Base-by-base conservation (phyloP, 2,113 vertebrate genomes). In the Nannobrachium achirus region DNA sequence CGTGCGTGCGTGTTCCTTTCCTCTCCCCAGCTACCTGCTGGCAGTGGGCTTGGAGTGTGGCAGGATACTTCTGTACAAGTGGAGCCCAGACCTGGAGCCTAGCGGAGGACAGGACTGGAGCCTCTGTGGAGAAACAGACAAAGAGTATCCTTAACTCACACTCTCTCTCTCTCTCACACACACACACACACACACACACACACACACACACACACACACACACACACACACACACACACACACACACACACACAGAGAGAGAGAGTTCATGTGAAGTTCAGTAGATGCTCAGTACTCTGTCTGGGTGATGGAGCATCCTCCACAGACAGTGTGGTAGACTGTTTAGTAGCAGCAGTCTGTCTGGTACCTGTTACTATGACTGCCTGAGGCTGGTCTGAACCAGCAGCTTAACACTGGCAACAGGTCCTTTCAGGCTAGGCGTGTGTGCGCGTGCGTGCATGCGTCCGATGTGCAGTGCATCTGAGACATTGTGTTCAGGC, bases 1-100 rank as follows among this genome's bases (percentile, higher is more conserved):
- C 19, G 18, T 33, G 25, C 3, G 25, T 33, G 25, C 25, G 25
- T 5, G 25, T n/a, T n/a, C n/a, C n/a, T n/a, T n/a, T n/a, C 25
- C 6, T 4, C 9, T 69, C n/a, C 39, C 16, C 75, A 97, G 98
- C 44, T 98, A 95, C 10, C 75, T 99, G 73, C 38, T 98, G 63
- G 95, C 95, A 8, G 80, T 95, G 65, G 98, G 98, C 44, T 89
- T 98, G 84, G 97, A 99, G 60, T 86, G 80, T 20, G 98, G 98
- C 55, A 93, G 88, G 74, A 95, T 99, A 75, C 55, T 84, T 19
- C 83, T 99, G 71, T 95, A 94, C 66, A 94, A 91, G 0, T 99
- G 98, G 97, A 94, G 86, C 56, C 90, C 91, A 49, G 80, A 71
- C 41, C 75, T 80, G 39, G 82, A 94, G 65, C 72, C 84, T 16